Evolutionary conservation across 2,797 vertebrate species (phyloP).

Genomic region (Diglossa cyanea): DNA sequence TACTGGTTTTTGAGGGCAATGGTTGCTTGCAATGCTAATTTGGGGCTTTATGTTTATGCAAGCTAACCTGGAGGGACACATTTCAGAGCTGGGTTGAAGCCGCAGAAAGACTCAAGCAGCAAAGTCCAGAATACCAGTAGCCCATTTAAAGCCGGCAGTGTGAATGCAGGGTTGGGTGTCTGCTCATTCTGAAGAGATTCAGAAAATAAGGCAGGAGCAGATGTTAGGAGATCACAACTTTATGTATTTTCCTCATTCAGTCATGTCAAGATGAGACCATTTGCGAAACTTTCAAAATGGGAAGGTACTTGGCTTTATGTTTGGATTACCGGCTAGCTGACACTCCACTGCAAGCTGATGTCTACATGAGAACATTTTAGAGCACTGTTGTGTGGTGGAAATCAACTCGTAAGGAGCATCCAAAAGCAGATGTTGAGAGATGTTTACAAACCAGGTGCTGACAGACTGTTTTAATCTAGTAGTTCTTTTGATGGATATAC

Average conservation of each 20-base stretch:
- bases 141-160: not conserved
- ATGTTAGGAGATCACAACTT: not conserved
- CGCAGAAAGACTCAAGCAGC: not conserved
- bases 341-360: not conserved
- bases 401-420: not conserved
- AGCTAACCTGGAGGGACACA: constrained; percentile 40
- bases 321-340: not conserved
- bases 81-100: constrained; percentile 11
- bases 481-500: not conserved
- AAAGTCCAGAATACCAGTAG: not conserved
- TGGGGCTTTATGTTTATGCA: constrained; percentile 33
- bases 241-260: not conserved
- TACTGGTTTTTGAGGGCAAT: constrained; percentile 34
- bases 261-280: not conserved
- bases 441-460: not conserved
- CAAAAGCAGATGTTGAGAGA: not conserved
- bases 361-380: not conserved
- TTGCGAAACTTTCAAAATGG: not conserved
- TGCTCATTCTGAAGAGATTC: not conserved
- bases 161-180: not conserved
- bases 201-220: not conserved
- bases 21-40: constrained; percentile 40
- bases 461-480: not conserved
- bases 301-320: not conserved
- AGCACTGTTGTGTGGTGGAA: not conserved